A percentile compares a stretch with the other conserved stretches of the same genome.
Conservation (phyloP, 2,113 vertebrate genomes). For the Pipa parva region DNA sequence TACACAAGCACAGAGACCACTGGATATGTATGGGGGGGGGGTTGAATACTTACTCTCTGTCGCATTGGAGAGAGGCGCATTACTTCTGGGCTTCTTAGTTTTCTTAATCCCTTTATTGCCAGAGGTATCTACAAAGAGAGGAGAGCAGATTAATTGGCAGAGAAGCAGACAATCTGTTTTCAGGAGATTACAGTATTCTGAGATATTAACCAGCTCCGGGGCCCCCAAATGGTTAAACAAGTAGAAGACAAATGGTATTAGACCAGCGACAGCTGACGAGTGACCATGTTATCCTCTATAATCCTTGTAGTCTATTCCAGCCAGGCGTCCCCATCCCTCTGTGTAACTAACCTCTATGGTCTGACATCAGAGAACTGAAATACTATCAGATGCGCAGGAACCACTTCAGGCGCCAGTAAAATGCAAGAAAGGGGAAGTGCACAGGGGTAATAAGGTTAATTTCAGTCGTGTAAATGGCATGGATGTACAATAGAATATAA, state of each 20-base stretch:
- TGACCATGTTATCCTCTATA: background rate
- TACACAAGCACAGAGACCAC: too few species aligned
- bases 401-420: background rate
- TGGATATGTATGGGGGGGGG: background rate
- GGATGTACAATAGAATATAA: too few species aligned
- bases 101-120: slow-evolving; percentile 22
- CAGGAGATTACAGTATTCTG: too few species aligned
- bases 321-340: background rate
- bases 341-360: background rate
- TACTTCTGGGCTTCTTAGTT: slow-evolving; percentile 27
- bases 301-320: background rate
- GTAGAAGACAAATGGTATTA: background rate
- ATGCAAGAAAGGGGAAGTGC: background rate
- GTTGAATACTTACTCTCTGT: slow-evolving; percentile 26
- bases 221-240: background rate
- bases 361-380: slow-evolving; percentile 7
- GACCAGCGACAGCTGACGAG: background rate
- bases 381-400: background rate
- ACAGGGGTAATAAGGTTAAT: too few species aligned
- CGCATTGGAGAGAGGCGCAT: background rate
- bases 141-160: background rate
- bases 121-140: slow-evolving; percentile 27
- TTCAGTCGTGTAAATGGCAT: too few species aligned
- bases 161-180: background rate
- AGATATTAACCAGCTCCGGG: background rate